These are phyloP conservation scores for Tympanuchus pallidicinctus DNA, from an alignment of 2,113 vertebrate species.

Conservation along the genomic window DNA sequence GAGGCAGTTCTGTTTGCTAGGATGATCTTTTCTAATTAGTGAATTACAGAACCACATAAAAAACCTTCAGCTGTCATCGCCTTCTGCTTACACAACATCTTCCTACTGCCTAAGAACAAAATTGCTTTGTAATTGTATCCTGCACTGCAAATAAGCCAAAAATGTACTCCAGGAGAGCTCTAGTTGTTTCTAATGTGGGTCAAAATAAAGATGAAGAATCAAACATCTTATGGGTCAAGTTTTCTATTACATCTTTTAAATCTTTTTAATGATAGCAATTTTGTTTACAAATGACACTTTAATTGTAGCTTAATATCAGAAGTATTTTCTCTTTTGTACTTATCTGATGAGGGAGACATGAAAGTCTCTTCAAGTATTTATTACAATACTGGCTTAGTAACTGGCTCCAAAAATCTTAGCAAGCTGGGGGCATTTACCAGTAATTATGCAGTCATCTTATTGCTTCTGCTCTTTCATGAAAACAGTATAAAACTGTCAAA, in stretches of 20 bases:
- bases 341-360: not conserved
- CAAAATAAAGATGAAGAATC: not conserved
- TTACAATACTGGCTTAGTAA: not conserved
- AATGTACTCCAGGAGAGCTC: not conserved
- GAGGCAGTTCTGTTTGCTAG: slow-evolving; percentile 62
- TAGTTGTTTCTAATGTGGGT: not conserved
- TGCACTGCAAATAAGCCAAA: slow-evolving; percentile 11
- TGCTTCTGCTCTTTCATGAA: not conserved
- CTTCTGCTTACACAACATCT: slow-evolving; percentile 53
- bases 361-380: not conserved
- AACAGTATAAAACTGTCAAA: not conserved
- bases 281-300: not conserved
- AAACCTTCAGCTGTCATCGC: slow-evolving; percentile 17
- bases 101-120: slow-evolving; percentile 36
- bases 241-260: not conserved
- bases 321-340: not conserved
- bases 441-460: not conserved
- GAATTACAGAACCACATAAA: slow-evolving; percentile 54
- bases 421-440: not conserved
- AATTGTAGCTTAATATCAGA: not conserved
- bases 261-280: not conserved
- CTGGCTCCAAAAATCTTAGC: not conserved
- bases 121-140: slow-evolving; percentile 43
- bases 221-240: not conserved
- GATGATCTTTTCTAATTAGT: slow-evolving; percentile 55